A percentile compares a stretch with the other conserved stretches of the same genome.
These are phyloP conservation scores for Eupithecia subumbrata DNA, from an alignment of 2,888 invertebrate genomes.

Conservation along the genomic window DNA sequence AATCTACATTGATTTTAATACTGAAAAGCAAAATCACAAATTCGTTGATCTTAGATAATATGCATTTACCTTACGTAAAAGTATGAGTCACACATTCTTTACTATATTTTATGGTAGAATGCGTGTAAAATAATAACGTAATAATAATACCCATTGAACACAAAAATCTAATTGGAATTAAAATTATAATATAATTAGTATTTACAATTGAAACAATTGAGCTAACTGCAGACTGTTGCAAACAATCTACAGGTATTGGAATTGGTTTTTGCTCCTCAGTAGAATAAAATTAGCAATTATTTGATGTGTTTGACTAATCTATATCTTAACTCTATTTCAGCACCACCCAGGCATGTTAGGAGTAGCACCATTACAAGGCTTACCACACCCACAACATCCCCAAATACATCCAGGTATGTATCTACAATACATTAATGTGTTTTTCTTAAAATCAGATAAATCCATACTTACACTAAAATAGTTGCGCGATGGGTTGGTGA, in stretches of 20 bases:
- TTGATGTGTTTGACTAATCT: not conserved
- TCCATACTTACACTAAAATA: not conserved
- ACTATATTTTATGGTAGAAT: not conserved
- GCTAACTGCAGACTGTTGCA: too few relatives aligned
- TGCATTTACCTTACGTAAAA: not conserved
- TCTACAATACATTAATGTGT: conserved; percentile 4
- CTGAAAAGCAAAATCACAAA: not conserved
- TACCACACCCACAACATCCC: conserved; percentile 84
- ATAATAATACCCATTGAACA: not conserved
- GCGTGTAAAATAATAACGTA: not conserved
- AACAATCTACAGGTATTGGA: too few relatives aligned
- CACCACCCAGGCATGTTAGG: conserved; percentile 82
- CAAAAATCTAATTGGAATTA: not conserved
- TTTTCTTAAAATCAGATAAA: not conserved
- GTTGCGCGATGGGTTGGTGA: not conserved
- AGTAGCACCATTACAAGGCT: conserved; percentile 76
- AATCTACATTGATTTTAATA: not conserved
- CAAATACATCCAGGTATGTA: conserved; percentile 78
- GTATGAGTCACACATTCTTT: not conserved
- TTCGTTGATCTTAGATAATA: not conserved
- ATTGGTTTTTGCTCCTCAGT: not conserved
- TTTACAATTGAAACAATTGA: too few relatives aligned
- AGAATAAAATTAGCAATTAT: not conserved
- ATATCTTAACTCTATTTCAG: conserved; percentile 60
- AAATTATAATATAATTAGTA: too few relatives aligned